phyloP scores from a whole-genome alignment of 2,113 vertebrate species.

The Pseudorasbora parva region DNA sequence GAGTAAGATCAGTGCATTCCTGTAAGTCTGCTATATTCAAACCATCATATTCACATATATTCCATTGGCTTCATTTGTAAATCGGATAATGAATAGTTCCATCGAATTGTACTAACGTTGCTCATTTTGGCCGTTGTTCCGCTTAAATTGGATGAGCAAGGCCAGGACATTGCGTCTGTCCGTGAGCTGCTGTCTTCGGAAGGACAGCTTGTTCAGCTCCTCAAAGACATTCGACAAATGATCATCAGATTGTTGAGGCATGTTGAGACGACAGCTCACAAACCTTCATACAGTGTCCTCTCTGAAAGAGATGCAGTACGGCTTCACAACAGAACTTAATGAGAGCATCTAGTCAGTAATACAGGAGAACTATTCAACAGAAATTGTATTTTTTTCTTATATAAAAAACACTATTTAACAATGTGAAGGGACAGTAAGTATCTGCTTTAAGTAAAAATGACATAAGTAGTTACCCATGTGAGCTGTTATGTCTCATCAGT shows the following conservation, averaged over 20 bases:
- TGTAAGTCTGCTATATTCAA: no score
- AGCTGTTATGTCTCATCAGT: background rate
- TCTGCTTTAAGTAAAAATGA: background rate
- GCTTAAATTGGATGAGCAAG: constrained; percentile 62
- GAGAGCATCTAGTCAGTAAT: background rate
- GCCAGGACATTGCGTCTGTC: constrained; percentile 60
- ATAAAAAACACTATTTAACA: background rate
- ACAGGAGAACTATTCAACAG: background rate
- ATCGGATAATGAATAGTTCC: background rate
- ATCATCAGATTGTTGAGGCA: constrained; percentile 49
- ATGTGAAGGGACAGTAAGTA: background rate
- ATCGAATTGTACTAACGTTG: constrained; percentile 43
- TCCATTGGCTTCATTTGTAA: background rate
- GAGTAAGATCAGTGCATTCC: background rate
- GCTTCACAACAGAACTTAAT: background rate
- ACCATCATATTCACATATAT: background rate
- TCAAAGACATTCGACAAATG: background rate
- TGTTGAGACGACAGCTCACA: constrained; percentile 35
- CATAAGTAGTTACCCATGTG: constrained; percentile 6
- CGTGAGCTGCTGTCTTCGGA: constrained; percentile 58
- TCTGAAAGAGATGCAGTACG: background rate
- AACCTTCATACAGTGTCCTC: background rate
- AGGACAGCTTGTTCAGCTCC: constrained; percentile 57
- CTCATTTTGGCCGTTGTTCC: constrained; percentile 24
- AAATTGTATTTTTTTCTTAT: background rate